A percentile compares a stretch with the other conserved stretches of the same genome.
phyloP scores from a whole-genome alignment of 2,113 vertebrate genomes.

The Psittacara wagleri region DNA sequence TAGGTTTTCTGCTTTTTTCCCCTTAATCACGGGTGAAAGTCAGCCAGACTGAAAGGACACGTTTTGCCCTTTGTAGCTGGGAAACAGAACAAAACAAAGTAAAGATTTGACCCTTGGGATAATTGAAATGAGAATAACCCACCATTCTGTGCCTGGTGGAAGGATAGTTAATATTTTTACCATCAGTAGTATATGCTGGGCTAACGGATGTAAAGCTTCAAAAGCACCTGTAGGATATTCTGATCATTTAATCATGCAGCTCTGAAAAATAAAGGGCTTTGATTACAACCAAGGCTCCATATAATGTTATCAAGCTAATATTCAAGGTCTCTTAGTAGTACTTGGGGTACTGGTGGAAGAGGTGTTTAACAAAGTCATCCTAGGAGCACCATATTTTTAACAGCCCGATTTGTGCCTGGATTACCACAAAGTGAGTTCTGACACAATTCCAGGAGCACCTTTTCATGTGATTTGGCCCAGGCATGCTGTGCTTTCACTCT shows the following conservation, averaged over 20 bases:
- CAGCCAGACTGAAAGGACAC: constrained; percentile 48
- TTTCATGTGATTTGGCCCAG: background rate
- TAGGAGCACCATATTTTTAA: background rate
- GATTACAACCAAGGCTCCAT: background rate
- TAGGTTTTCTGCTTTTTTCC: background rate
- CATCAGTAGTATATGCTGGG: background rate
- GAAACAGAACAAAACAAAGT: constrained; percentile 60
- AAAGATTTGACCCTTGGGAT: constrained; percentile 33
- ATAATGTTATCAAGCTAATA: background rate
- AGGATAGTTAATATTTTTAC: constrained; percentile 28
- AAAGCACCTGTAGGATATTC: background rate
- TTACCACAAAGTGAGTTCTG: background rate
- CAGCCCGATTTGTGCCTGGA: background rate
- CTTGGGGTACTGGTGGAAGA: background rate
- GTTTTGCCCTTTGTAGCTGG: constrained; percentile 51
- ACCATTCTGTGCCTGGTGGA: constrained; percentile 16
- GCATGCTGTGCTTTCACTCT: background rate
- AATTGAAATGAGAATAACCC: constrained; percentile 14
- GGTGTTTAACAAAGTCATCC: constrained; percentile 8
- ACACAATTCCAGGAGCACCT: background rate
- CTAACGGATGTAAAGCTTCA: background rate
- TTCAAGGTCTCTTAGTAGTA: background rate
- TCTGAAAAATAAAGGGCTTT: background rate
- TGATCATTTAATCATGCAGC: background rate
- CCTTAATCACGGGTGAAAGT: constrained; percentile 23